Conservation (phyloP, 1,140 invertebrate species). For the Drosophila pseudoobscura region DNA sequence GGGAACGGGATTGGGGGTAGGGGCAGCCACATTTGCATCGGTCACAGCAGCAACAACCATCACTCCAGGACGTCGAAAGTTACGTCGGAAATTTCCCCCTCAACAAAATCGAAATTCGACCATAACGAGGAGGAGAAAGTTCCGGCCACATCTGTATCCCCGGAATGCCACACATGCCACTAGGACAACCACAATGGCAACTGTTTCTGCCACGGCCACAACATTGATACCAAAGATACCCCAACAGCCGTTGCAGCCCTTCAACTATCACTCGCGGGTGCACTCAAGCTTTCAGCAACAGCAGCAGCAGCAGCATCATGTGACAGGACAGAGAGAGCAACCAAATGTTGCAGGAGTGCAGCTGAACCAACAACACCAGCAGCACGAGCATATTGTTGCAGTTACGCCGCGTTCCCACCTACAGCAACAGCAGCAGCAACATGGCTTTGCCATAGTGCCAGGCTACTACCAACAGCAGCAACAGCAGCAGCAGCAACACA, state of each 20-base stretch:
- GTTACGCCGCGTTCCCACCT: conserved; percentile 58
- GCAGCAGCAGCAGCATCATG: conserved; percentile 55
- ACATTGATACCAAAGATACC: conserved; percentile 69
- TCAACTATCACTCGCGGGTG: conserved; percentile 53
- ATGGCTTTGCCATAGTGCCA: conserved; percentile 46
- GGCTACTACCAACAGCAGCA: conserved; percentile 63
- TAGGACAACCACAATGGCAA: conserved; percentile 61
- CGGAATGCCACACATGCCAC: conserved; percentile 71
- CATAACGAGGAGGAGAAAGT: conserved; percentile 54
- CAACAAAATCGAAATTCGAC: conserved; percentile 38
- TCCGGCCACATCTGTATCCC: conserved; percentile 56
- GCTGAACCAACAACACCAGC: conserved; percentile 49
- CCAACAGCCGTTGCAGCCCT: conserved; percentile 54
- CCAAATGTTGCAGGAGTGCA: not conserved
- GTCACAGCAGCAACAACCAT: conserved; percentile 40
- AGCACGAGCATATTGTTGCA: conserved; percentile 56
- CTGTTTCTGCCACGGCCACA: conserved; percentile 47
- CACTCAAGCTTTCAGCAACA: conserved; percentile 61
- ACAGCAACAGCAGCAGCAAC: conserved; percentile 52
- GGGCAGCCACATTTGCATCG: conserved; percentile 32
- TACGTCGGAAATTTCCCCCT: conserved; percentile 62
- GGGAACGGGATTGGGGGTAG: conserved; percentile 22
- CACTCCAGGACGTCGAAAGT: conserved; percentile 55
- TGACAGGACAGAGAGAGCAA: conserved; percentile 7
- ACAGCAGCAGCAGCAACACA: conserved; percentile 66